Base-by-base conservation (phyloP, 2,797 vertebrate genomes). In the Arrhamphus sclerolepis region DNA sequence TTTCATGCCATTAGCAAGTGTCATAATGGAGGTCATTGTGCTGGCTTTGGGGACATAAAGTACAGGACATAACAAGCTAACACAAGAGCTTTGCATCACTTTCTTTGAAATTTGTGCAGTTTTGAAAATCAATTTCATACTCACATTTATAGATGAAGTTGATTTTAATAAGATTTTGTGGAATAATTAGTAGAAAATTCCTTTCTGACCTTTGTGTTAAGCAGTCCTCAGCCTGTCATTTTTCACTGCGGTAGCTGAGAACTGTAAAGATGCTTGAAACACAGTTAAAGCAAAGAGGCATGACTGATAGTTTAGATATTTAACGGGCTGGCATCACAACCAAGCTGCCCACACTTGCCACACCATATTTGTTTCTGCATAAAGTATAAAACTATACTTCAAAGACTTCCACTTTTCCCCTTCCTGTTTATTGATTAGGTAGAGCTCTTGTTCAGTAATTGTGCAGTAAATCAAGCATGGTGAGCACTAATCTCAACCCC, bases 351-450 rank as follows among this genome's bases (percentile, higher is more conserved):
- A 60, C 42, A 55, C 64, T 55, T 68, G 51, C 72, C 71, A 26
- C 55, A 78, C 69, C 62, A 77, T 77, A 76, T 61, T 78, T 79
- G 77, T 73, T 68, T 84, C 77, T 78, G 80, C 80, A 86, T 80
- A 74, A 83, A 81, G 83, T 84, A 75, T 80, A 65, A 87, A 89
- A 87, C 84, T 89, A 72, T 81, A 82, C 84, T 88, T 89, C 87
- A 90, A 89, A 91, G 84, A 73, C 65, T 73, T 74, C 78, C 85
- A 83, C 88, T 86, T 83, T 85, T 41, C 74, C 70, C 71, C 75
- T 87, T 87, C 78, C 84, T 87, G 86, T 87, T 86, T 90, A 91
- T 91, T 87, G 90, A 91, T 90, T 81, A 86, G 72, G 74, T 66
- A 67, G 78, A 74, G 77, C 83, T 86, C 87, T 87, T 83, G 85